A percentile compares a stretch with the other conserved stretches of the same genome.
phyloP scores from a whole-genome alignment of 2,113 vertebrate species.

The Neolamprologus hecqui region DNA sequence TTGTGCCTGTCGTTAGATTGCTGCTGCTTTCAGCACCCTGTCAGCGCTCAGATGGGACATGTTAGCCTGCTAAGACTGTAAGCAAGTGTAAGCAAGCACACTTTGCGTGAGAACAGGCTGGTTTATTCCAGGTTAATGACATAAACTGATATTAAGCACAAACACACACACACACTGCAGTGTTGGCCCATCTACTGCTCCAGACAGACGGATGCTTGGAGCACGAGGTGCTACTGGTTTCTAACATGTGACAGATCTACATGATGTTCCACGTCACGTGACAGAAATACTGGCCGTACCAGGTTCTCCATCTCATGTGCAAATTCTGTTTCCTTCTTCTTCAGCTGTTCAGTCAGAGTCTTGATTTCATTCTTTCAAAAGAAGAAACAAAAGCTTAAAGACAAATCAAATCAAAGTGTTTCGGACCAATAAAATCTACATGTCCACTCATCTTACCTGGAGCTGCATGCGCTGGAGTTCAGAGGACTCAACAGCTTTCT shows the following conservation, averaged over 20 bases:
- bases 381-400: background rate
- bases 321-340: constrained; percentile 71
- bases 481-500: constrained; percentile 69
- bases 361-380: constrained; percentile 71
- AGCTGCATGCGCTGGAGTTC: constrained; percentile 74
- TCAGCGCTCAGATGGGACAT: background rate
- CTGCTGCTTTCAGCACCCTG: background rate
- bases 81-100: background rate
- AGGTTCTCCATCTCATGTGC: constrained; percentile 70
- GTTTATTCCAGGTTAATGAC: background rate
- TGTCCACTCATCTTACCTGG: constrained; percentile 65
- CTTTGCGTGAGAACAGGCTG: background rate
- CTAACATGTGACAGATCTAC: background rate
- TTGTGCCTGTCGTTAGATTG: too few species aligned
- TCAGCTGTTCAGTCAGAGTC: constrained; percentile 67
- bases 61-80: background rate
- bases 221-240: background rate
- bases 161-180: background rate
- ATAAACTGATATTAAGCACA: background rate
- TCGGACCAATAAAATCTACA: background rate
- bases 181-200: background rate
- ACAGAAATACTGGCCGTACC: constrained; percentile 6
- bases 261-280: background rate
- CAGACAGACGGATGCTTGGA: rapidly evolving
- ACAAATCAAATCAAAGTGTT: background rate